phyloP scores from a whole-genome alignment of 2,888 invertebrate genomes.

The Pegoplata infirma region DNA sequence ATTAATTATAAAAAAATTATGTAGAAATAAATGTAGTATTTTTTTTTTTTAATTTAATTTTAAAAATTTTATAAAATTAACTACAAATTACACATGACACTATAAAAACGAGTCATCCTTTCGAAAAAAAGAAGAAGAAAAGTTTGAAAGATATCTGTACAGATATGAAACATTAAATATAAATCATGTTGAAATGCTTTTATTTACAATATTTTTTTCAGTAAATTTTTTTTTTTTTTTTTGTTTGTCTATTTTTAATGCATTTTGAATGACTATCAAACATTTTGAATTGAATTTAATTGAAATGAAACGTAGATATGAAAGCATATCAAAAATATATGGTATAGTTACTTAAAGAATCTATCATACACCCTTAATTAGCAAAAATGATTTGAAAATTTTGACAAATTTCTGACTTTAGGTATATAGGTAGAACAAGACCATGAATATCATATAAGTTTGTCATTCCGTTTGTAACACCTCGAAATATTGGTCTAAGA shows the following conservation, averaged over 20 bases:
- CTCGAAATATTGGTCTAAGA: no score
- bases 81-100: neutral
- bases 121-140: constrained; percentile 8
- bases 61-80: neutral
- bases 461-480: no score
- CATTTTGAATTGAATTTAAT: constrained; percentile 18
- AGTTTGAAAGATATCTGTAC: constrained; percentile 41
- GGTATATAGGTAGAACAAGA: no score
- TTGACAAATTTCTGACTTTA: no score
- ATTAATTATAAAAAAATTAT: constrained; percentile 54
- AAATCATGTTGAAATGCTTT: constrained; percentile 39
- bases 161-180: constrained; percentile 42
- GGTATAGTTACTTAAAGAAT: no score
- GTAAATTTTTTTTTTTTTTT: neutral
- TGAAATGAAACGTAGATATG: constrained; percentile 4
- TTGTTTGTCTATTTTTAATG: constrained; percentile 25
- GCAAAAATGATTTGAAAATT: no score
- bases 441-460: no score
- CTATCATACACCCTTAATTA: no score
- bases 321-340: no score
- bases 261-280: constrained; percentile 42
- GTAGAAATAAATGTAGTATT: constrained; percentile 16
- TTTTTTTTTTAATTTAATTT: no score
- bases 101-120: constrained; percentile 15
- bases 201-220: no score